Evolutionary conservation across 2,888 invertebrate genomes (phyloP).

Genomic region (Limenitis camilla): DNA sequence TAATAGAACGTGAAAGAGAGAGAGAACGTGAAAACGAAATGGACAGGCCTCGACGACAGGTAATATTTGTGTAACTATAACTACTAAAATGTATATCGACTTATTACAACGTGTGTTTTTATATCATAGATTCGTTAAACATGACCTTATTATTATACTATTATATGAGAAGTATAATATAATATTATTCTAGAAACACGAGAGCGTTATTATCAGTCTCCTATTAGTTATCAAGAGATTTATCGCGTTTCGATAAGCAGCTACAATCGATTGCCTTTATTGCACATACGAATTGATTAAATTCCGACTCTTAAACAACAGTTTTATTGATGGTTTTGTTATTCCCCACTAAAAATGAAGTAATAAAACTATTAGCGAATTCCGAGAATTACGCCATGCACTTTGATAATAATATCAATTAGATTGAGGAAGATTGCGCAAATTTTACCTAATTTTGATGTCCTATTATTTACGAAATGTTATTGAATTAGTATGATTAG

Average conservation of each 20-base stretch:
- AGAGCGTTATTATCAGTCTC: conserved; percentile 2
- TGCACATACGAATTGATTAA: conserved; percentile 17
- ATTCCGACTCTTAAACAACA: conserved; percentile 7
- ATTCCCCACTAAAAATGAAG: neutral
- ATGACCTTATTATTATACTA: too few species aligned
- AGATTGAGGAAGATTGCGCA: too few species aligned
- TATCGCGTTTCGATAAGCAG: conserved; percentile 13
- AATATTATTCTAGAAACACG: conserved; percentile 10
- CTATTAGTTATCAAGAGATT: conserved; percentile 9
- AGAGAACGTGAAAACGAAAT: conserved; percentile 53
- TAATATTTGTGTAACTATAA: conserved; percentile 20
- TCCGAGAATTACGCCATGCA: neutral
- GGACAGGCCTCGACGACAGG: conserved; percentile 61
- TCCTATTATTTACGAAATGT: too few species aligned
- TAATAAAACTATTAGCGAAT: neutral
- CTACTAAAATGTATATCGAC: neutral
- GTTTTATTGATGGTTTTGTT: neutral
- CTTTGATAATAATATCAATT: too few species aligned
- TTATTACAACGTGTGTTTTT: too few species aligned
- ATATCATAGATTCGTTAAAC: too few species aligned
- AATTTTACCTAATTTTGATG: too few species aligned
- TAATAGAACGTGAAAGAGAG: conserved; percentile 64
- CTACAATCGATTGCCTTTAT: conserved; percentile 19
- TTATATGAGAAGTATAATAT: too few species aligned
- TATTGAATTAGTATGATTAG: too few species aligned